Evolutionary conservation across 2,797 vertebrate genomes (phyloP).

Genomic region (Mormyrus hasselquistii): DNA sequence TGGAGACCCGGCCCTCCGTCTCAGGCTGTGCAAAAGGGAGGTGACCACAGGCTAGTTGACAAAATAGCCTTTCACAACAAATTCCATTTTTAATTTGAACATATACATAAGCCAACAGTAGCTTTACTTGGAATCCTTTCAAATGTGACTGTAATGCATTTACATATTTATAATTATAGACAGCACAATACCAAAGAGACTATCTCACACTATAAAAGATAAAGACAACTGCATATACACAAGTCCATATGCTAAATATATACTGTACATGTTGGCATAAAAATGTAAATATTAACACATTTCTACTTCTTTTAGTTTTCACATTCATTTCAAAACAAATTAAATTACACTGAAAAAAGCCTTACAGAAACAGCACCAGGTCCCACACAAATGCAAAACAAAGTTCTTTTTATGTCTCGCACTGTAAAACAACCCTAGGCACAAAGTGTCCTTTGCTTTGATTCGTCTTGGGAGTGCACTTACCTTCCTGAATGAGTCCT

Average conservation of each 20-base stretch:
- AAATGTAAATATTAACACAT: not conserved
- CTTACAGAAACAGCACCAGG: not conserved
- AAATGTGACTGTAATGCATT: not conserved
- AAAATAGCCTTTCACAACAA: not conserved
- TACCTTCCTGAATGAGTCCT: conserved; percentile 53
- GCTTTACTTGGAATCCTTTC: not conserved
- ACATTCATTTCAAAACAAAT: not conserved
- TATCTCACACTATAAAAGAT: not conserved
- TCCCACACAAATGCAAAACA: not conserved
- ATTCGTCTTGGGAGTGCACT: conserved; percentile 21
- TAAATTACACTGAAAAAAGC: not conserved
- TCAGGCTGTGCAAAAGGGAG: conserved; percentile 55
- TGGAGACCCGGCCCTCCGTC: conserved; percentile 45
- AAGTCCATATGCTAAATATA: not conserved
- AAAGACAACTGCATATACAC: not conserved
- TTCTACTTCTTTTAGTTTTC: not conserved
- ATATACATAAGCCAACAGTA: not conserved
- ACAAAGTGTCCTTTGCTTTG: not conserved
- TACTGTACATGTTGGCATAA: not conserved
- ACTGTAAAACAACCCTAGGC: conserved; percentile 2
- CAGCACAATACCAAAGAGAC: not conserved
- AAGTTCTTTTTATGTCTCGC: not conserved
- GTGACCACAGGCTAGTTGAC: not conserved
- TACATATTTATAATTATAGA: not conserved
- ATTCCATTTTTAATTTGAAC: not conserved